Percentiles rank a stretch among this genome's conserved stretches.
phyloP scores from a whole-genome alignment of 2,113 vertebrate species.

The Gobius niger region DNA sequence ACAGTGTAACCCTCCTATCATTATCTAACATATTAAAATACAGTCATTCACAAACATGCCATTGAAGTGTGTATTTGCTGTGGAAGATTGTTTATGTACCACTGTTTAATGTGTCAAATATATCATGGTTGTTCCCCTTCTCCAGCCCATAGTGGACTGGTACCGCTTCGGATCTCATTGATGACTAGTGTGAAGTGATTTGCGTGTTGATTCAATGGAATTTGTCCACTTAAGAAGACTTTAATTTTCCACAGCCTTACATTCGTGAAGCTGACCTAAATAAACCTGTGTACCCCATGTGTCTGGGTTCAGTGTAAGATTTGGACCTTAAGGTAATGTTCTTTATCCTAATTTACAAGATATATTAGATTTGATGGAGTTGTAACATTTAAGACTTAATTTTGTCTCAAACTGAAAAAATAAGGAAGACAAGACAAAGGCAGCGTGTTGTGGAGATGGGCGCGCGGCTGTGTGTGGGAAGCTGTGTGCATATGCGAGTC shows the following conservation, averaged over 20 bases:
- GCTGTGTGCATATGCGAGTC: constrained; percentile 58
- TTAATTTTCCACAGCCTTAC: no score
- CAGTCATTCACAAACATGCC: background rate
- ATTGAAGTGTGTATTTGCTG: no score
- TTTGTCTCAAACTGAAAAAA: background rate
- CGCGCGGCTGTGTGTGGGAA: constrained; percentile 48
- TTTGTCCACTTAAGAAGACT: no score
- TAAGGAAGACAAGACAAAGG: constrained; percentile 19
- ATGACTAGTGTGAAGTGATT: no score
- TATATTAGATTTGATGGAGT: background rate
- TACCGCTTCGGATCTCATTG: no score
- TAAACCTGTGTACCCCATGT: background rate
- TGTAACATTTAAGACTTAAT: background rate
- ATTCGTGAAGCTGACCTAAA: background rate
- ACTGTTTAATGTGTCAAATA: no score
- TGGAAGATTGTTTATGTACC: no score
- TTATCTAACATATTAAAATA: constrained; percentile 40
- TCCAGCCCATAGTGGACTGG: no score
- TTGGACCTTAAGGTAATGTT: background rate
- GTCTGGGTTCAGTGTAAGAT: background rate
- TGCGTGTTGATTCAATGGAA: no score
- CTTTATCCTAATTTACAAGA: background rate
- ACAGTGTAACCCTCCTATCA: constrained; percentile 32
- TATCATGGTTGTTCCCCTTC: no score
- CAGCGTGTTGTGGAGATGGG: constrained; percentile 9